Base-by-base conservation (phyloP, 2,888 invertebrate genomes). In the Chrysodeixis includens region DNA sequence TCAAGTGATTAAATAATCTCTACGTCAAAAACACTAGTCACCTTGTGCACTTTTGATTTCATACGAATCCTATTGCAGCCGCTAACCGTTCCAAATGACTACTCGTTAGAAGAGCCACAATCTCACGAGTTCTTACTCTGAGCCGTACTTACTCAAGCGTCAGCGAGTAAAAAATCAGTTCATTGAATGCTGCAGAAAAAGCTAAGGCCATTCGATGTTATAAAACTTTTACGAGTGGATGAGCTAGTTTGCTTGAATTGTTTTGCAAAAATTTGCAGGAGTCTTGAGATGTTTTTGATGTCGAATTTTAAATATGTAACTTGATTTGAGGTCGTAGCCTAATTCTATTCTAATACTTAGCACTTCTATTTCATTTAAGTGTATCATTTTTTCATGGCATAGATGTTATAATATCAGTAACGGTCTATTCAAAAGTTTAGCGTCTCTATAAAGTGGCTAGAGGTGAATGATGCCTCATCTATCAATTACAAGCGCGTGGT, bases 31-130 rank as follows among this genome's bases (percentile, higher is more conserved):
- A 77, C 78, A 76, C 76, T 77, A 83, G 75, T 84, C 85, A 87
- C 81, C 82, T 74, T 85, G 86, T 86, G 86, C 84, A 89, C 90
- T 90, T 88, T 90, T 90, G 87, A 88, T 90, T 90, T 90, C 89
- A 76, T 83, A 83, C 84, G 82, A 80, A 81, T 83, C 78, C 74
- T 82, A 83, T 78, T 86, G 85, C 85, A 83, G 69, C 78, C 71
- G 81, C 74, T 78, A 81, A 74, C 71, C 79, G 85, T 77, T 85
- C 83, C 81, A 83, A 87, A 83, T 83, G 82, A 74, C 78, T 57
- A 79, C 78, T 83, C 83, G 86, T 86, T 86, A 84, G 79, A 73
- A 82, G 82, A 80, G 80, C 85, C 74, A 84, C 85, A 84, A 83
- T 82, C 81, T 86, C 83, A 80, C 82, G 86, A 69, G 62, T 74